Base-by-base conservation (phyloP, 2,113 vertebrate species). In the Xerus inauris region DNA sequence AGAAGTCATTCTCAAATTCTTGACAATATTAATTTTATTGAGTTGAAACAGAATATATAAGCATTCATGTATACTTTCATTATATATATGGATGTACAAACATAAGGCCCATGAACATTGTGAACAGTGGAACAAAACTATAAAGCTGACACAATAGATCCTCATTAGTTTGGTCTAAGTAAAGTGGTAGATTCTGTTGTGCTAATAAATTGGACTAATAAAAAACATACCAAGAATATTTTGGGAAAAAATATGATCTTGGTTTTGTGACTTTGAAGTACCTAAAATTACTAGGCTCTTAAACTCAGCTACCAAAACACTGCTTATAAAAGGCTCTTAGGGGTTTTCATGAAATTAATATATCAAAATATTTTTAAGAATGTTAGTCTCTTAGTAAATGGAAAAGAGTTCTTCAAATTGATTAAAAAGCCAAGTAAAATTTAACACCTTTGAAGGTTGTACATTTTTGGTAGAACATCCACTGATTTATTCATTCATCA, bases 401-500 rank as follows among this genome's bases (percentile, higher is more conserved):
- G 5, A 10, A 72, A 84, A 47, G 80, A 80, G 0, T 42, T 77
- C 32, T 89, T 84, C 32, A 87, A 30, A 79, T 86, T 88, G 79
- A n/a, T 35, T 86, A 54, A 73, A 83, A 86, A 95, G 49, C 13
- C 54, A 86, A 87, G 30, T 19, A 91, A 91, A 91, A 87, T 75
- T 3, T 59, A 42, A 40, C 22, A 69, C n/a, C 40, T 59, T 87
- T 71, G 47, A 91, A 51, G n/a, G 76, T 71, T 82, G 67, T 51
- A 40, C 26, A 89, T 45, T 77, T 87, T 75, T 71, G 51, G 6
- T 77, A 22, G 84, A 38, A 28, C 40, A 65, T 54, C 45, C 72
- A 0, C 83, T 87, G 75, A n/a, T 19, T 67, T 89, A 42, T 51
- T 71, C 14, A 35, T 73, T 85, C 54, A 72, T 64, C 71, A 82